A percentile compares a stretch with the other conserved stretches of the same genome.
Conservation (phyloP, 1,140 invertebrate genomes). For the Paralvinella palmiformis region DNA sequence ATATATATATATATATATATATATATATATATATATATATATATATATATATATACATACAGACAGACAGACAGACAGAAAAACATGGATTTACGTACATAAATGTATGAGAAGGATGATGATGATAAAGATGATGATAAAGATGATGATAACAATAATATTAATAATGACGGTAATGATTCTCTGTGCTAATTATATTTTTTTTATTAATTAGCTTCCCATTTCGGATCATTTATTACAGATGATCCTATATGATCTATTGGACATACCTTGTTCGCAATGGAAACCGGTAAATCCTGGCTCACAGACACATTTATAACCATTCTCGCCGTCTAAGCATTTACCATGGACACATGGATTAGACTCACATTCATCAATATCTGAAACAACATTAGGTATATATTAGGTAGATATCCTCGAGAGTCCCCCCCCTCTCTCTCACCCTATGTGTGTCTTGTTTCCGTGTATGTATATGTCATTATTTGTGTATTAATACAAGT, state of each 20-base stretch:
- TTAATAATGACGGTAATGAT: not conserved
- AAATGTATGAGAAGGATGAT: not conserved
- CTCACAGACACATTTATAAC: slow-evolving; percentile 49
- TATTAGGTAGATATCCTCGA: too few relatives aligned
- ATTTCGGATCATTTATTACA: not conserved
- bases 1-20: not conserved
- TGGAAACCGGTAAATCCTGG: slow-evolving; percentile 35
- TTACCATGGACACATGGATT: slow-evolving; percentile 52
- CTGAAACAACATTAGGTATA: too few relatives aligned
- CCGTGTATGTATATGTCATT: too few relatives aligned
- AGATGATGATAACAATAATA: too few relatives aligned
- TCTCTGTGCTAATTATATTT: not conserved
- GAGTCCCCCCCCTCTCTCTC: too few relatives aligned
- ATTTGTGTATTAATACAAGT: too few relatives aligned
- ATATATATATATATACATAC: not conserved
- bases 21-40: not conserved
- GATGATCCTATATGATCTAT: slow-evolving; percentile 22
- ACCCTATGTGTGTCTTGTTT: too few relatives aligned
- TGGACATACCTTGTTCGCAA: slow-evolving; percentile 46
- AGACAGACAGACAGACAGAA: too few relatives aligned
- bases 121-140: too few relatives aligned
- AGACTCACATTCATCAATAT: slow-evolving; percentile 47
- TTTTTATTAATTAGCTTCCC: not conserved
- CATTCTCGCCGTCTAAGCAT: slow-evolving; percentile 49
- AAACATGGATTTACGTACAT: not conserved